A percentile compares a stretch with the other conserved stretches of the same genome.
Conservation (phyloP, 2,113 vertebrate genomes). For the Hoplias malabaricus region DNA sequence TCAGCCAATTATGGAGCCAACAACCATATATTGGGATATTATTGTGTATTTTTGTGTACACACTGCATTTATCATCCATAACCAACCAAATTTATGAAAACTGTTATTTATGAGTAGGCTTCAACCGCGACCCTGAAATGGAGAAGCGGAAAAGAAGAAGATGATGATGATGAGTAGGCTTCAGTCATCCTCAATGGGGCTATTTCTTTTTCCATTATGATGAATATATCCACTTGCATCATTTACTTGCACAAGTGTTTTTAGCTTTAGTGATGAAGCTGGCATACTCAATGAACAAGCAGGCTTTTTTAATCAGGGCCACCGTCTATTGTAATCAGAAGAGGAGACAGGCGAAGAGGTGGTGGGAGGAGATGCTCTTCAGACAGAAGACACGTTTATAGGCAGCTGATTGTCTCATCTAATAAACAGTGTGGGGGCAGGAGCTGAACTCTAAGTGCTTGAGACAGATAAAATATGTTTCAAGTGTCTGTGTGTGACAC, state of each 20-base stretch:
- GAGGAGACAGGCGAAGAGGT: conserved; percentile 9
- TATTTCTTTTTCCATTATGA: neutral
- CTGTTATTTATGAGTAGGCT: neutral
- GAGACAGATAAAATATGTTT: conserved; percentile 5
- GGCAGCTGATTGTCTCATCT: neutral
- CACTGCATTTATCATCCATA: neutral
- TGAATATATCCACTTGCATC: conserved; percentile 3
- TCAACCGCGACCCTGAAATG: too few relatives aligned
- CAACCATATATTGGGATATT: too few relatives aligned
- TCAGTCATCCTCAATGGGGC: neutral
- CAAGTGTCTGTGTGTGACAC: neutral
- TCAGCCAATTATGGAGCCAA: too few relatives aligned
- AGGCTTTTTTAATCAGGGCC: conserved; percentile 28
- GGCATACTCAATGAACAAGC: neutral
- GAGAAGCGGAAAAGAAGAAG: too few relatives aligned
- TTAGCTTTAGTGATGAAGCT: neutral
- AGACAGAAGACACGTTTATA: neutral
- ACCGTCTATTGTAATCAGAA: conserved; percentile 31
- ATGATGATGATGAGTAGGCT: too few relatives aligned
- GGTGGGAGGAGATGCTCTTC: conserved; percentile 7
- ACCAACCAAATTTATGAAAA: neutral
- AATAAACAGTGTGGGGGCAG: conserved; percentile 5
- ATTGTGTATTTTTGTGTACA: neutral
- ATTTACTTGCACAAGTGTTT: conserved; percentile 7
- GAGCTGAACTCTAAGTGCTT: neutral